Conservation (phyloP, 1,140 invertebrate species). For the Spodoptera frugiperda region DNA sequence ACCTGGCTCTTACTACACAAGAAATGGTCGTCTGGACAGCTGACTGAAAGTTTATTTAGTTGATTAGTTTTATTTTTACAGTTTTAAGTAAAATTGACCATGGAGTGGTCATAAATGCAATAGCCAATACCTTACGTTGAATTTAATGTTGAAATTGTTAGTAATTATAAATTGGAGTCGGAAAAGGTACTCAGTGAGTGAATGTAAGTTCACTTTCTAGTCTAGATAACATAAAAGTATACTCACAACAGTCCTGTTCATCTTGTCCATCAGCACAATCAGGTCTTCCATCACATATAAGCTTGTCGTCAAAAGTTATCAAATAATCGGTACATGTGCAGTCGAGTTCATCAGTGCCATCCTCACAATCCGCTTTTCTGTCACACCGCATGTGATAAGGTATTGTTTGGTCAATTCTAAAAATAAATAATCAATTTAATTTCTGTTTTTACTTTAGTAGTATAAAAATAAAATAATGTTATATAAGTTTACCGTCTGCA, state of each 20-base stretch:
- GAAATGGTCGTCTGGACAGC: constrained; percentile 86
- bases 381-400: constrained; percentile 88
- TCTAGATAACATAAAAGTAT: background rate
- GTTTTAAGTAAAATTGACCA: no score
- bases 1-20: constrained; percentile 86
- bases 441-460: background rate
- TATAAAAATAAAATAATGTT: background rate
- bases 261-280: constrained; percentile 93
- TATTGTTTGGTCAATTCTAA: constrained; percentile 89
- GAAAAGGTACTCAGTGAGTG: no score
- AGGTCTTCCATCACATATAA: constrained; percentile 92
- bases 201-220: background rate
- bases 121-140: no score
- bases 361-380: constrained; percentile 91
- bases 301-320: constrained; percentile 76
- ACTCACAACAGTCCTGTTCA: constrained; percentile 90
- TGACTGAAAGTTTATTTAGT: constrained; percentile 77
- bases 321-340: constrained; percentile 92
- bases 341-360: constrained; percentile 91
- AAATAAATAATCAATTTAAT: constrained; percentile 48
- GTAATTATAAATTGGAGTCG: no score
- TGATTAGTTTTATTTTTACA: background rate
- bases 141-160: no score
- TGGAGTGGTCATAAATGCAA: no score
- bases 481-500: constrained; percentile 69